A percentile compares a stretch with the other conserved stretches of the same genome.
These are phyloP conservation scores for Pangasius krempfi DNA, from an alignment of 2,797 vertebrate genomes.

Conservation along the genomic window DNA sequence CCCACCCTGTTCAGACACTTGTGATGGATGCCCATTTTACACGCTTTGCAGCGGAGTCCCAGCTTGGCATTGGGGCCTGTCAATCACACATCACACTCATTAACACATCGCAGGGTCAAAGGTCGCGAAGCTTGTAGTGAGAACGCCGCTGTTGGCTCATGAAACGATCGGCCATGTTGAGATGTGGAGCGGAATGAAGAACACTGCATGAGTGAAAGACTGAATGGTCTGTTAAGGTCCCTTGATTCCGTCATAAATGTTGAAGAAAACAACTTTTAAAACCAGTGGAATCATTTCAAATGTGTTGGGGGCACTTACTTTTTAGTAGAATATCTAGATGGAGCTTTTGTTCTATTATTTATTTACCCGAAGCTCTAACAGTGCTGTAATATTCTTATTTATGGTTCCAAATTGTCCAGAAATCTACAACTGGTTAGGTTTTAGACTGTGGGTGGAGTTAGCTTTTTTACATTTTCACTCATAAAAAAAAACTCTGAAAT, in stretches of 20 bases:
- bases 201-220: not conserved
- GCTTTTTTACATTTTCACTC: too few relatives aligned
- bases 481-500: not conserved
- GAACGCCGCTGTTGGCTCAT: not conserved
- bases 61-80: constrained; percentile 93
- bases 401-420: not conserved
- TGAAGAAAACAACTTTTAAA: not conserved
- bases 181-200: not conserved
- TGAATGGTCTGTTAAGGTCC: not conserved
- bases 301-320: not conserved
- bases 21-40: constrained; percentile 99
- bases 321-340: not conserved
- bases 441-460: not conserved
- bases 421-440: not conserved
- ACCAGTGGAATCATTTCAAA: not conserved
- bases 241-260: not conserved
- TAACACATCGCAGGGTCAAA: constrained; percentile 17
- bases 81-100: constrained; percentile 67
- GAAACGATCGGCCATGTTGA: not conserved
- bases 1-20: constrained; percentile 89
- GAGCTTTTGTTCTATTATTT: not conserved
- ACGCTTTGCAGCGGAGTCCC: constrained; percentile 95
- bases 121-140: not conserved
- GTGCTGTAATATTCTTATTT: not conserved
- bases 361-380: not conserved